phyloP scores from a whole-genome alignment of 1,140 invertebrate species.

The Drosophila melanica region DNA sequence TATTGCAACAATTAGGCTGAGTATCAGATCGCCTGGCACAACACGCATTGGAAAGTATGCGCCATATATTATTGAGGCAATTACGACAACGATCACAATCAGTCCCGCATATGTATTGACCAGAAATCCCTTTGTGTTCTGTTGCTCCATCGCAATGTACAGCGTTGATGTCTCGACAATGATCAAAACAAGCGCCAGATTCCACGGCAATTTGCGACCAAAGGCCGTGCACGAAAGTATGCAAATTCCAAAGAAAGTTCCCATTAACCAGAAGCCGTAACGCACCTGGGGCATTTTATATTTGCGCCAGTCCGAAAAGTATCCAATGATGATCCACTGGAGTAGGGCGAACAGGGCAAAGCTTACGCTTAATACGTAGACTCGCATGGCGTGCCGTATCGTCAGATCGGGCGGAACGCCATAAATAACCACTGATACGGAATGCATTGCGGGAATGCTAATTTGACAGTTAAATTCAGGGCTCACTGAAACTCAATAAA shows the following conservation, averaged over 20 bases:
- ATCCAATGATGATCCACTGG: constrained; percentile 46
- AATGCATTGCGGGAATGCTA: background rate
- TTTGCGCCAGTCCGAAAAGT: background rate
- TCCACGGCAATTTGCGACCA: constrained; percentile 55
- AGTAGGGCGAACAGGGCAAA: constrained; percentile 32
- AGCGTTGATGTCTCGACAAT: constrained; percentile 64
- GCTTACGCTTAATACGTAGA: constrained; percentile 38
- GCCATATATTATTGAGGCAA: constrained; percentile 50
- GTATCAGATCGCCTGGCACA: constrained; percentile 62
- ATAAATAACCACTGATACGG: constrained; percentile 5
- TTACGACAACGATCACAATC: constrained; percentile 46
- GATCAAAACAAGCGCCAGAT: constrained; percentile 25
- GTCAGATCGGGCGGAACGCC: constrained; percentile 18
- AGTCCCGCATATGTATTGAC: constrained; percentile 53
- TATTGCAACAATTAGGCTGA: constrained; percentile 49
- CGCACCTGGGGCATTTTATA: background rate
- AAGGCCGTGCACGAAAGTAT: constrained; percentile 48
- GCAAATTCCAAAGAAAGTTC: constrained; percentile 53
- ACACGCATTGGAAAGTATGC: constrained; percentile 68
- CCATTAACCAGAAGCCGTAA: constrained; percentile 56
- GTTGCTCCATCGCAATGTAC: constrained; percentile 62
- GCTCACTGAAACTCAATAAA: too few species aligned
- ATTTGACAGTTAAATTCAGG: constrained; percentile 16
- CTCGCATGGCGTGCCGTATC: constrained; percentile 36
- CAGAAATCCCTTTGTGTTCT: constrained; percentile 18